Evolutionary conservation across 2,888 invertebrate genomes (phyloP).

Genomic region (Chloroclysta siterata): DNA sequence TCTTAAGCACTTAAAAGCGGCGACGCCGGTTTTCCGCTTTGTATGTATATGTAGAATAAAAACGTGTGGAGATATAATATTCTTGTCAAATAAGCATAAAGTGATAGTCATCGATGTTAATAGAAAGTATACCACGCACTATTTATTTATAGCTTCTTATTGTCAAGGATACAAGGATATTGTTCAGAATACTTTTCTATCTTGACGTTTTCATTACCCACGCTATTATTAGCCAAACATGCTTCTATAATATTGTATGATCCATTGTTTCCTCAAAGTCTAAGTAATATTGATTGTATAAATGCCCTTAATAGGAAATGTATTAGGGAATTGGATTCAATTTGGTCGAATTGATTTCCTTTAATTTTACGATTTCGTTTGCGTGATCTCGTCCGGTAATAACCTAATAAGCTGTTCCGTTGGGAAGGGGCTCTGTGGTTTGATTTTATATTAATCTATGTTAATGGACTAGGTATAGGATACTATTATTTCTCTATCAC

Average conservation of each 20-base stretch:
- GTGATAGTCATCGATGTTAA: conserved; percentile 74
- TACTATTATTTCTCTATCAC: no score
- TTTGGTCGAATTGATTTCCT: conserved; percentile 78
- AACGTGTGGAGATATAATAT: conserved; percentile 42
- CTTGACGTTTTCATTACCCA: conserved; percentile 59
- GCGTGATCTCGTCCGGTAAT: conserved; percentile 82
- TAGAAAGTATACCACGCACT: conserved; percentile 49
- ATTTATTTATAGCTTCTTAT: conserved; percentile 62
- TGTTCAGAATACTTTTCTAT: conserved; percentile 49
- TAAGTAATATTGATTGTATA: conserved; percentile 39
- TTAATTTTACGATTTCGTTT: conserved; percentile 83
- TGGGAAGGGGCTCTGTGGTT: conserved; percentile 63
- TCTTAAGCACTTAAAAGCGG: no score
- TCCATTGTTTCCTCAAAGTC: conserved; percentile 34
- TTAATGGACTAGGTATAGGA: conserved; percentile 56
- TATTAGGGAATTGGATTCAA: conserved; percentile 76
- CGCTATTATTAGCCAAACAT: conserved; percentile 38
- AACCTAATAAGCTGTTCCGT: conserved; percentile 80
- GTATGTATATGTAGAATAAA: neutral
- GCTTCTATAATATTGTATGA: conserved; percentile 18
- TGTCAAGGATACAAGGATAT: conserved; percentile 57
- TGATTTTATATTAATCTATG: conserved; percentile 73
- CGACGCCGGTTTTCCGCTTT: neutral
- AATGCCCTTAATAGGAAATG: conserved; percentile 48
- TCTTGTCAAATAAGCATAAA: conserved; percentile 74